phyloP scores from a whole-genome alignment of 2,113 vertebrate species.

The Barbus barbus region DNA sequence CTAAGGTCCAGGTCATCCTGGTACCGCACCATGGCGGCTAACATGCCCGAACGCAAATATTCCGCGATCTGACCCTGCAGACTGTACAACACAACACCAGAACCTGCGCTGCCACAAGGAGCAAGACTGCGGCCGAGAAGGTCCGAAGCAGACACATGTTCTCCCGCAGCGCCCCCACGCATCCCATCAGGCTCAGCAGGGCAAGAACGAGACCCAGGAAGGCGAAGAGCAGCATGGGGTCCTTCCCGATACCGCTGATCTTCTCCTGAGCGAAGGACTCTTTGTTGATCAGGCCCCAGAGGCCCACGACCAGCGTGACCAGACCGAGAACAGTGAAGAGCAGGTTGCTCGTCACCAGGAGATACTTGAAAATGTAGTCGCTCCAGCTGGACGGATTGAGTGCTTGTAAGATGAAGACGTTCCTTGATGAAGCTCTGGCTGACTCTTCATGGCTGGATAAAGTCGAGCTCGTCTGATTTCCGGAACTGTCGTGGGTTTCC shows the following conservation, averaged over 20 bases:
- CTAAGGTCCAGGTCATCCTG: slow-evolving; percentile 85
- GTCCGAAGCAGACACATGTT: slow-evolving; percentile 78
- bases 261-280: slow-evolving; percentile 72
- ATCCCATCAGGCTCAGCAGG: slow-evolving; percentile 78
- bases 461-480: slow-evolving; percentile 39
- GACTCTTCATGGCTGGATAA: background rate
- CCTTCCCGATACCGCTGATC: slow-evolving; percentile 71
- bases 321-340: slow-evolving; percentile 82
- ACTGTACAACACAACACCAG: slow-evolving; percentile 74
- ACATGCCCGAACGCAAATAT: slow-evolving; percentile 71
- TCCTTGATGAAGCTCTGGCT: background rate
- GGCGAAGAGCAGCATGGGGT: slow-evolving; percentile 83
- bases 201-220: slow-evolving; percentile 73
- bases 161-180: slow-evolving; percentile 81
- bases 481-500: slow-evolving; percentile 40
- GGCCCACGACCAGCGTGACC: slow-evolving; percentile 73
- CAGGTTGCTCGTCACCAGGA: slow-evolving; percentile 81
- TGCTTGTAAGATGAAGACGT: background rate
- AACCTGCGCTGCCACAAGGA: slow-evolving; percentile 72
- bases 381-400: slow-evolving; percentile 1
- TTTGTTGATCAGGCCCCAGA: slow-evolving; percentile 88
- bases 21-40: slow-evolving; percentile 81
- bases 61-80: slow-evolving; percentile 70
- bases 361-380: slow-evolving; percentile 76
- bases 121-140: slow-evolving; percentile 72